Evolutionary conservation across 2,113 vertebrate species (phyloP).

Genomic region (Atrichornis clamosus): DNA sequence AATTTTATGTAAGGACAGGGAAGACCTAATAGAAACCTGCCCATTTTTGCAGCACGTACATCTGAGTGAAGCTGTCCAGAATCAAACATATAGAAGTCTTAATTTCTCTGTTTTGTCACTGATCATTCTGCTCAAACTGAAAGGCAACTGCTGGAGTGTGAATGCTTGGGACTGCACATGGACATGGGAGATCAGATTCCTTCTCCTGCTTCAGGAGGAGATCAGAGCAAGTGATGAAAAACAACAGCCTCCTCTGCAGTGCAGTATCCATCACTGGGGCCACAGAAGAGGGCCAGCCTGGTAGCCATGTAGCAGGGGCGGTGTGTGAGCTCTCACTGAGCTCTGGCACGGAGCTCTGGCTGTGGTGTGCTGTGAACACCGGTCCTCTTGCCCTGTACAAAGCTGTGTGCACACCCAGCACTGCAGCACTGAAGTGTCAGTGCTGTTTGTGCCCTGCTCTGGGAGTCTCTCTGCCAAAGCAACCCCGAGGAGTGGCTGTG

Average conservation of each 20-base stretch:
- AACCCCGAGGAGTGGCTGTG: rapidly evolving
- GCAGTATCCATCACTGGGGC: not conserved
- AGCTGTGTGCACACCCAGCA: not conserved
- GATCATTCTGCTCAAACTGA: not conserved
- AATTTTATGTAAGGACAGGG: not conserved
- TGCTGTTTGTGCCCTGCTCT: not conserved
- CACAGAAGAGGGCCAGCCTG: not conserved
- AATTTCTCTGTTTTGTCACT: not conserved
- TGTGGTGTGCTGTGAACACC: not conserved
- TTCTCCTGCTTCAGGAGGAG: not conserved
- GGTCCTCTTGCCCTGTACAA: not conserved
- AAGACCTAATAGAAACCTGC: not conserved
- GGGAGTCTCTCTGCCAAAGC: not conserved
- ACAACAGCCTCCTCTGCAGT: not conserved
- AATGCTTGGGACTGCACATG: not conserved
- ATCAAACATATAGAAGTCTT: not conserved
- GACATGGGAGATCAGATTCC: not conserved
- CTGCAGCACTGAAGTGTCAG: not conserved
- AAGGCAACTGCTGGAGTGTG: not conserved
- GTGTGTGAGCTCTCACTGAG: not conserved
- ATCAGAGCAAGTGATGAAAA: not conserved
- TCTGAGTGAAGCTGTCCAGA: not conserved
- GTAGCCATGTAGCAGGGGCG: not conserved
- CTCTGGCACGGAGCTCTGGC: not conserved
- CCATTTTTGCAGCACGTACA: not conserved